A percentile compares a stretch with the other conserved stretches of the same genome.
phyloP scores from a whole-genome alignment of 1,140 invertebrate genomes.

The Meloidogyne exigua region DNA sequence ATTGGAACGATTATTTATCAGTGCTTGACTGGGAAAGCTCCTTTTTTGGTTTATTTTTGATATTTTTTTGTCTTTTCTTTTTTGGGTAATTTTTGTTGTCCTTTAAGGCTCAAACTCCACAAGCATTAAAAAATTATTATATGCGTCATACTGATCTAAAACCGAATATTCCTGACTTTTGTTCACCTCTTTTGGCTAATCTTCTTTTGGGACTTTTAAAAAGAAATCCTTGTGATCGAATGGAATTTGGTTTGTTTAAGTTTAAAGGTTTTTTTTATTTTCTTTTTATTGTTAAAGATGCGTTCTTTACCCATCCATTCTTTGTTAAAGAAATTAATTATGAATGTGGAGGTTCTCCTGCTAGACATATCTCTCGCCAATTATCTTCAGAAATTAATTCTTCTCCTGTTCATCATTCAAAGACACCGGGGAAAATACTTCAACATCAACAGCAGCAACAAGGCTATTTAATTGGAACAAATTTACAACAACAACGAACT shows the following conservation, averaged over 20 bases:
- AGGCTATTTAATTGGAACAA: background rate
- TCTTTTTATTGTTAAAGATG: slow-evolving; percentile 46
- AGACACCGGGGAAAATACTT: background rate
- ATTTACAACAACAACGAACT: slow-evolving; percentile 15
- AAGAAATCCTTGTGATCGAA: slow-evolving; percentile 86
- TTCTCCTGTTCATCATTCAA: background rate
- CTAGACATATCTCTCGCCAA: slow-evolving; percentile 17
- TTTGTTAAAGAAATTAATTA: slow-evolving; percentile 29
- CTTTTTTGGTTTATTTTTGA: slow-evolving; percentile 71
- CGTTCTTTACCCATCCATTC: slow-evolving; percentile 61
- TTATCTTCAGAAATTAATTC: slow-evolving; percentile 25
- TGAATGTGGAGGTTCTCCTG: slow-evolving; percentile 4
- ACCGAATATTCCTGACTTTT: slow-evolving; percentile 86
- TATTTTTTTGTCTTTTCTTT: slow-evolving; percentile 26
- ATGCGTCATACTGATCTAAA: slow-evolving; percentile 91
- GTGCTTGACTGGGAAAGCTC: slow-evolving; percentile 94
- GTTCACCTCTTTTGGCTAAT: slow-evolving; percentile 82
- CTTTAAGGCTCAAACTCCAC: slow-evolving; percentile 85
- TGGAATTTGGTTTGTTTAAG: slow-evolving; percentile 74
- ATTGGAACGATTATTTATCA: slow-evolving; percentile 98
- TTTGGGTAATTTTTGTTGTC: too few species aligned
- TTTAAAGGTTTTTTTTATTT: background rate
- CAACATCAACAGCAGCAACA: slow-evolving; percentile 15
- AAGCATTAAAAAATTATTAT: slow-evolving; percentile 92
- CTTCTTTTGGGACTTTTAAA: slow-evolving; percentile 81